These are phyloP conservation scores for Hoplostethus atlanticus DNA, from an alignment of 2,797 vertebrate species.

Conservation along the genomic window DNA sequence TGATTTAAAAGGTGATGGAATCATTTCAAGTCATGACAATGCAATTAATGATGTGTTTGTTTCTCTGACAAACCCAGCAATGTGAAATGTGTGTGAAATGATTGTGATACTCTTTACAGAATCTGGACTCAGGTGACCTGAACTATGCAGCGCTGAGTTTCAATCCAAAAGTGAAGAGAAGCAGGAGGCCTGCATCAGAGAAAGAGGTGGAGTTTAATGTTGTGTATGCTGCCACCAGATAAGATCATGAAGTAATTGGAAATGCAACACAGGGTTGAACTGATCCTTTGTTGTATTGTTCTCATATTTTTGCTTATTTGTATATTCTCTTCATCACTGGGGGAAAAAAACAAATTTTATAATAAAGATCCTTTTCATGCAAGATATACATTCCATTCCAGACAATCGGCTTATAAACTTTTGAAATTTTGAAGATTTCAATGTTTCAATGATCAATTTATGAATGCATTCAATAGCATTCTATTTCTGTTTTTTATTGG, in stretches of 20 bases:
- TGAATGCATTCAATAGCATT: no score
- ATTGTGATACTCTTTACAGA: background rate
- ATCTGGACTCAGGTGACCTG: conserved; percentile 4
- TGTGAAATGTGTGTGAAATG: no score
- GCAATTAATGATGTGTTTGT: no score
- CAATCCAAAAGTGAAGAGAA: background rate
- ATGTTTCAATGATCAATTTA: no score
- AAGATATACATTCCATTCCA: no score
- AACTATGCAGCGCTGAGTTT: conserved; percentile 37
- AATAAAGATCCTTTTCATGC: background rate
- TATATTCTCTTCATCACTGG: background rate
- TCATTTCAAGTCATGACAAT: no score
- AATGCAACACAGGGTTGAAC: background rate
- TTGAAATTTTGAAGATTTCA: no score
- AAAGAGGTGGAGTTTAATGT: conserved; percentile 11
- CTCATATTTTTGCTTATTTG: background rate
- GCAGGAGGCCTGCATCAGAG: background rate
- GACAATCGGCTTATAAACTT: no score
- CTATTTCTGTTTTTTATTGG: background rate
- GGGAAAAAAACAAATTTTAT: no score
- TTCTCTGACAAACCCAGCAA: no score
- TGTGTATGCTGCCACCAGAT: conserved; percentile 42
- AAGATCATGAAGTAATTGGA: background rate
- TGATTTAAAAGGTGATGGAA: no score
- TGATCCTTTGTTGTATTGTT: background rate